Evolutionary conservation across 1,140 invertebrate genomes (phyloP), one percentile per base, ranked within the genome.

Genomic region (Drosophila parvula): DNA sequence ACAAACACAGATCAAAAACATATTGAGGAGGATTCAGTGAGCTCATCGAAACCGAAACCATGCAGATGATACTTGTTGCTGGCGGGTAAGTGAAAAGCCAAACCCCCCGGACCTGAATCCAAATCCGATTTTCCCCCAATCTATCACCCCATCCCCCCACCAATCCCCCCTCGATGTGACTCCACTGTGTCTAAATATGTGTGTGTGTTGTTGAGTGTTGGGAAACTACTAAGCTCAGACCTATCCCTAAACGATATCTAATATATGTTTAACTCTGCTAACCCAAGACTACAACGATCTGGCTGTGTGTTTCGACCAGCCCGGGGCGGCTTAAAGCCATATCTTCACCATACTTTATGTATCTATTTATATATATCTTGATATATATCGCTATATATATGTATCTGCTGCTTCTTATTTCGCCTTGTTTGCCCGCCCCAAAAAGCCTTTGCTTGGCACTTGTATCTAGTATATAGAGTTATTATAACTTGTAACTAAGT

Each of bases 21-120:
- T 38, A 55, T 58, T 65, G 64, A 45, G 34, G 27, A 30, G 65
- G 67, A 71, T 50, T 50, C 69, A 59, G 67, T 71, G 67, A 70
- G 68, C 68, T 71, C 67, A 71, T 59, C 67, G 64, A 62, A 62
- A 59, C 10, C n/a, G 56, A 61, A 36, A 51, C 85, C 74, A 92
- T 92, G 91, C 91, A 92, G 91, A 92, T 92, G 91, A 92, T 92
- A 81, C 89, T 92, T 90, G 91, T 92, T 91, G 91, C 91, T 90
- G 91, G 91, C 86, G 91, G 91, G 91, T 92, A 91, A 92, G 91
- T 92, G 43, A 73, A 63, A 51, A 62, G 51, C 58, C 75, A 60
- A 43, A 47, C 40, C 69, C n/a, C 18, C 43, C 16, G 48, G 14
- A 63, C 16, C 65, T 32, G 5, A 47, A 36, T 5, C 61, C 36